A percentile compares a stretch with the other conserved stretches of the same genome.
phyloP scores from a whole-genome alignment of 2,888 invertebrate genomes.

The Diaperis boleti region DNA sequence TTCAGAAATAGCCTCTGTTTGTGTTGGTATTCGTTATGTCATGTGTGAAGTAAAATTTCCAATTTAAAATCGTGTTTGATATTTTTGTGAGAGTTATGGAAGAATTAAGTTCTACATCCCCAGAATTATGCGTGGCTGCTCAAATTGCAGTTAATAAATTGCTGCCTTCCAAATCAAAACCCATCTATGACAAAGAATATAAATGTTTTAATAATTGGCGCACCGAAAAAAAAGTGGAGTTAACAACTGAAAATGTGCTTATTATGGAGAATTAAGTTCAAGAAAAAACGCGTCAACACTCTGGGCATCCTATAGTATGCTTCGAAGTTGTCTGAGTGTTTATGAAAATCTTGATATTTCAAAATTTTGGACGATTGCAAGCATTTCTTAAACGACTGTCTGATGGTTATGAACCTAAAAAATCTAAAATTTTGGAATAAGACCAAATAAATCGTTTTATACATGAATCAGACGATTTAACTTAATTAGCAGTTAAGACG shows the following conservation, averaged over 20 bases:
- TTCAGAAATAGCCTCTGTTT: too few species aligned
- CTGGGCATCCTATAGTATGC: background rate
- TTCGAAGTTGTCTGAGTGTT: background rate
- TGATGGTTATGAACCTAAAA: background rate
- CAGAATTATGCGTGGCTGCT: too few species aligned
- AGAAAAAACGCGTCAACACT: background rate
- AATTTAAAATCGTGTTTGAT: too few species aligned
- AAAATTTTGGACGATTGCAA: background rate
- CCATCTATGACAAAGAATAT: too few species aligned
- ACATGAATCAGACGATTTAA: background rate
- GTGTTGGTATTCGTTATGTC: too few species aligned
- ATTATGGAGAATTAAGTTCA: background rate
- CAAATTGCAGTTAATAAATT: too few species aligned
- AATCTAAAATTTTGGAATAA: background rate
- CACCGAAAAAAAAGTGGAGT: background rate
- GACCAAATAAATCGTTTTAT: background rate
- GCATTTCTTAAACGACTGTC: background rate
- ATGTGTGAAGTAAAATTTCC: too few species aligned
- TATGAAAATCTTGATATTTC: background rate
- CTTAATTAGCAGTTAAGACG: background rate
- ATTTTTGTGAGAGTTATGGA: too few species aligned
- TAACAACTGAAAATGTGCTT: slow-evolving; percentile 7
- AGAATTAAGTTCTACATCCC: too few species aligned
- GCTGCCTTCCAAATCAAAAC: too few species aligned
- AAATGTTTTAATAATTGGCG: slow-evolving; percentile 3